Evolutionary conservation across 2,888 invertebrate species (phyloP), one percentile per base, ranked within the genome.

Genomic region (Lochmaea capreae): DNA sequence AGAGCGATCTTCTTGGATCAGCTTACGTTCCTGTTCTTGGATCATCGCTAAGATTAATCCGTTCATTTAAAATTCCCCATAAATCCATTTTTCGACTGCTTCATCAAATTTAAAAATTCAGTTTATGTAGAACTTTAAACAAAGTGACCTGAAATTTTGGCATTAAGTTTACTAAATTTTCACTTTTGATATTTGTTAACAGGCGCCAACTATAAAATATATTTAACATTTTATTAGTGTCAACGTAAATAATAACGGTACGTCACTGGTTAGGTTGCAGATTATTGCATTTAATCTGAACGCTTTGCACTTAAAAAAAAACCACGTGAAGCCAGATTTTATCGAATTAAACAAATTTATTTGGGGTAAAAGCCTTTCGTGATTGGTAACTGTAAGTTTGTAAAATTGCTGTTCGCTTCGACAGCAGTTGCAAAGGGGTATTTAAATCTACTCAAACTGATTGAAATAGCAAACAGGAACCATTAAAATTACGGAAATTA

Each of bases 361-460:
- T 52, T 66, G 26, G 57, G 43, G 42, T 57, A 43, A 67, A 65
- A 68, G 46, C 65, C 4, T 46, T 66, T 65, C 74, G 74, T 71
- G 70, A 67, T 74, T 63, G 70, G 33, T 67, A 22, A 54, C 61
- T 61, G 65, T 52, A 71, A 71, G 70, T 62, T 70, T 59, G 33
- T 62, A n/a, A 74, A 76, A 74, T 76, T 76, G 65, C 72, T 67
- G 69, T 76, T 72, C 68, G 72, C 74, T 74, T 72, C 66, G 76
- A 8, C 68, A 71, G 33, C 33, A 54, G 14, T 42, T 33, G 66
- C 58, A 67, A 62, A 62, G 72, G 65, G 67, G 67, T 72, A 72
- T 76, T 74, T 74, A 72, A 76, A 74, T 76, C 74, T 72, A 76
- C 74, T 76, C 76, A 74, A 54, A 70, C 70, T 72, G 76, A 74